Conservation (phyloP, 2,113 vertebrate species). For the Xenopus borealis region DNA sequence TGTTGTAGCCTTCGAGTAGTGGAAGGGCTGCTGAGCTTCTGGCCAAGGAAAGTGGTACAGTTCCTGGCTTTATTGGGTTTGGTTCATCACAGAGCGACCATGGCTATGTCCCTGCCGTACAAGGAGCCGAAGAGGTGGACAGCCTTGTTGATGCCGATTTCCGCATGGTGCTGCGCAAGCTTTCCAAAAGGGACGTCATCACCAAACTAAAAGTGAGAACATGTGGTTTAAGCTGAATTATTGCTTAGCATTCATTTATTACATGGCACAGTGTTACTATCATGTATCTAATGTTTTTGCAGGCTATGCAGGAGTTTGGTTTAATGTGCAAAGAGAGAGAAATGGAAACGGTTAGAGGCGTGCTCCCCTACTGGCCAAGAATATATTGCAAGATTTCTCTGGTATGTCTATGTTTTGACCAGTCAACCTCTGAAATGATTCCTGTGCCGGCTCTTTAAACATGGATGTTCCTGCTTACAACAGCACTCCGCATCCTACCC, state of each 20-base stretch:
- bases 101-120: conserved; percentile 89
- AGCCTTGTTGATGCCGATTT: conserved; percentile 93
- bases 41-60: conserved; percentile 81
- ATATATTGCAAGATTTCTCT: conserved; percentile 95
- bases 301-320: conserved; percentile 97
- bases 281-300: background rate
- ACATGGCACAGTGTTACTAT: too few species aligned
- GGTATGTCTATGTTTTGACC: conserved; percentile 63
- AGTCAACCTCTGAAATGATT: too few species aligned
- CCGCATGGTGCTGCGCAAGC: conserved; percentile 88
- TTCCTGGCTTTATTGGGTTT: conserved; percentile 93
- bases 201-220: conserved; percentile 87
- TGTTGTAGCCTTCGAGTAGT: conserved; percentile 87
- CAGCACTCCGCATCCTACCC: too few species aligned
- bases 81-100: conserved; percentile 78
- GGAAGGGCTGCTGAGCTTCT: conserved; percentile 89
- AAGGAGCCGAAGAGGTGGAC: conserved; percentile 95
- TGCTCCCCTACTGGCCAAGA: conserved; percentile 95
- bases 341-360: conserved; percentile 85
- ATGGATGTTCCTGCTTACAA: too few species aligned
- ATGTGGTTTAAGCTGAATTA: too few species aligned
- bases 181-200: conserved; percentile 89
- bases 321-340: conserved; percentile 90
- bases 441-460: too few species aligned
- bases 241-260: background rate